Percentiles rank a stretch among this genome's conserved stretches.
Evolutionary conservation across 2,888 invertebrate genomes (phyloP).

Genomic region (Clivina fossor): DNA sequence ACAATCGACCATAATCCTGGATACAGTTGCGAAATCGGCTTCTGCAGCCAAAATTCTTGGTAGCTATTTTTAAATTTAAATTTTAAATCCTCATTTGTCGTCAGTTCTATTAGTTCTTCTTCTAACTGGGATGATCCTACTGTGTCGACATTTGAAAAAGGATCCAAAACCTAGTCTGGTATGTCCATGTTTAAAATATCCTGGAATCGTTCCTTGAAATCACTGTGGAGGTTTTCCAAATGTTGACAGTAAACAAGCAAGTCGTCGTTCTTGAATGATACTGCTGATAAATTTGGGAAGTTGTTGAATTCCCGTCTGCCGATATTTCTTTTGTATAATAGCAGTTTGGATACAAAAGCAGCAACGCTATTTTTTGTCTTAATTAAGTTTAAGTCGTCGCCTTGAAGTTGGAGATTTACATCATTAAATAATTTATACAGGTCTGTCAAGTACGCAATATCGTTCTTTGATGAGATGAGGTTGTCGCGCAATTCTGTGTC

Average conservation of each 20-base stretch:
- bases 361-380: conserved; percentile 45
- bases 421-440: conserved; percentile 43
- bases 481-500: conserved; percentile 44
- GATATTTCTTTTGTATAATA: conserved; percentile 43
- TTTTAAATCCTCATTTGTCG: conserved; percentile 40
- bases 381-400: conserved; percentile 40
- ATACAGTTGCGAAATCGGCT: conserved; percentile 23
- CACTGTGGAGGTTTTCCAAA: conserved; percentile 37
- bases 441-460: conserved; percentile 46
- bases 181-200: conserved; percentile 40
- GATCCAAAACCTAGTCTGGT: conserved; percentile 40
- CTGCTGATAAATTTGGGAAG: conserved; percentile 32
- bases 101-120: conserved; percentile 41
- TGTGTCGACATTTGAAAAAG: conserved; percentile 42
- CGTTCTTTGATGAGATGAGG: conserved; percentile 44
- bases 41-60: conserved; percentile 39
- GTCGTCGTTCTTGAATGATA: conserved; percentile 34
- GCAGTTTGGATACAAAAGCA: conserved; percentile 39
- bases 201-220: conserved; percentile 39
- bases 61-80: conserved; percentile 38
- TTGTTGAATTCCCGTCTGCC: conserved; percentile 41
- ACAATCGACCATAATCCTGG: conserved; percentile 3
- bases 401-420: conserved; percentile 42
- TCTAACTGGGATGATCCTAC: conserved; percentile 37
- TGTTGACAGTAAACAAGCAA: conserved; percentile 37